Base-by-base conservation (phyloP, 2,797 vertebrate genomes). In the Chloroceryle inda region DNA sequence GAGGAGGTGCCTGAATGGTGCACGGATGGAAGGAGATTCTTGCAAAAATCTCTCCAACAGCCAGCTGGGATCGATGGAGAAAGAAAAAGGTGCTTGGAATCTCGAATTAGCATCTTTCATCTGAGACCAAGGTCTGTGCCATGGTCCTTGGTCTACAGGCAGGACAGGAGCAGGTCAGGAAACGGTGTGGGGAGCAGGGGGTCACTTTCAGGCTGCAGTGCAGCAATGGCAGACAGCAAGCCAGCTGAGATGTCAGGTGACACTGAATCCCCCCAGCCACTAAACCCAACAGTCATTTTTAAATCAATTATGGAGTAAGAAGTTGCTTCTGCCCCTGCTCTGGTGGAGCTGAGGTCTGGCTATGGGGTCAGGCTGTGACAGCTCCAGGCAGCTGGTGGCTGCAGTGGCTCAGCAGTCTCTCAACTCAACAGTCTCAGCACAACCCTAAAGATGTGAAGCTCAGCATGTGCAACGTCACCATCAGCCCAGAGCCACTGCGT, bases 1-100 rank as follows among this genome's bases (percentile, higher is more conserved):
- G 20, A 56, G 49, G 26, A 17, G 37, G n/a, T 12, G 11, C 1
- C 3, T 13, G 35, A 77, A n/a, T 0, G 0, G 53, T 9, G 12
- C 23, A 8, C 0, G 2, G 29, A 13, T 33, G 21, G 9, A 47
- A n/a, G 56, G 2, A 13, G 38, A 40, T 27, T 62, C 11, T 40
- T 44, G 21, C 31, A 29, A 45, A 38, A 59, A 71, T 29, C 58
- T 27, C 14, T 62, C 23, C 14, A 18, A 35, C 58, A 35, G 9
- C 47, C 67, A 19, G 26, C 20, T 44, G 53, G 59, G 66, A 72
- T 6, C 5, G 40, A 29, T 13, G 31, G 78, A 53, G 71, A 29
- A 59, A 37, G 37, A 18, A 64, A 19, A 71, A 63, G 22, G 49
- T 31, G 37, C 11, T 56, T 52, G 63, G 37, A 6, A 81, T 52